Conservation (phyloP, 2,888 invertebrate genomes). For the Amiota communis region DNA sequence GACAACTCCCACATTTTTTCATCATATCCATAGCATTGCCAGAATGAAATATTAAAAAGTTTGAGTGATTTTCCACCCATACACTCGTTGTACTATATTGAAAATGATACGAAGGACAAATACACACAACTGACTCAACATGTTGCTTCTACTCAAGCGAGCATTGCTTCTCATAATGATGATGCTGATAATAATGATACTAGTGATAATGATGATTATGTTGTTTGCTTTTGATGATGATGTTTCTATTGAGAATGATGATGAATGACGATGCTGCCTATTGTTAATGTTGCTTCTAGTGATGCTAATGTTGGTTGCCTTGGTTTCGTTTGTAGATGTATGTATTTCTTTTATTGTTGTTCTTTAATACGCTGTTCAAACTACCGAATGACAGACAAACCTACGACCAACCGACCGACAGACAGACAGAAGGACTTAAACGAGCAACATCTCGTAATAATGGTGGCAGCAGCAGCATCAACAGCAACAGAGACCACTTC, state of each 20-base stretch:
- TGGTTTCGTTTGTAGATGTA: too few relatives aligned
- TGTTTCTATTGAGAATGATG: too few relatives aligned
- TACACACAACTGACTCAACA: constrained; percentile 51
- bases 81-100: background rate
- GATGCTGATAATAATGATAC: background rate
- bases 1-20: constrained; percentile 25
- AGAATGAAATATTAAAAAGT: background rate
- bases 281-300: background rate
- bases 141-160: constrained; percentile 53
- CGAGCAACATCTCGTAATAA: too few relatives aligned
- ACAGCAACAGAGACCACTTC: background rate
- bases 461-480: background rate
- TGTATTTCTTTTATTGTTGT: too few relatives aligned
- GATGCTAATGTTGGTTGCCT: too few relatives aligned
- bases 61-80: background rate
- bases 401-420: too few relatives aligned
- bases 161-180: too few relatives aligned
- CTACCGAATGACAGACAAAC: too few relatives aligned
- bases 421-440: too few relatives aligned
- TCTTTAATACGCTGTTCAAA: too few relatives aligned
- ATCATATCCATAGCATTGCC: background rate
- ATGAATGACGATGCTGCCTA: background rate
- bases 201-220: background rate
- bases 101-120: background rate
- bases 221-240: background rate